phyloP scores from a whole-genome alignment of 2,888 invertebrate genomes.

The Chesias legatella region DNA sequence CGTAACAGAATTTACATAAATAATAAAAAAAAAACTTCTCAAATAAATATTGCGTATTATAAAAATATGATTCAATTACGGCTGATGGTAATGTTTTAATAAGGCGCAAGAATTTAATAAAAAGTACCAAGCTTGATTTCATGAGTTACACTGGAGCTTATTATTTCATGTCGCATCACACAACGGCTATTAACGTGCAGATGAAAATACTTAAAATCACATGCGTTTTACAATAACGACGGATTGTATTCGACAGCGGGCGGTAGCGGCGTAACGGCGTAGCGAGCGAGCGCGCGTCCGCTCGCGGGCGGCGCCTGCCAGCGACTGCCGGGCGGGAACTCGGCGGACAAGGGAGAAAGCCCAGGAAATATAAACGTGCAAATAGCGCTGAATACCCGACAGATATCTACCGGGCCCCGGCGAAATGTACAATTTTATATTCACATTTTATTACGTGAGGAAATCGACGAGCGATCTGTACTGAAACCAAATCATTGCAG shows the following conservation, averaged over 20 bases:
- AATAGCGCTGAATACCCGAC: constrained; percentile 10
- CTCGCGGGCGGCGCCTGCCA: constrained; percentile 40
- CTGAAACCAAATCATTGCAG: too few relatives aligned
- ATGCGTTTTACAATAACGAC: too few relatives aligned
- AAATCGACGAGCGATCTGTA: background rate
- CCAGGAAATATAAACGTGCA: constrained; percentile 23
- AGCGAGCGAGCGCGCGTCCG: constrained; percentile 34
- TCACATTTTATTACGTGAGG: constrained; percentile 1
- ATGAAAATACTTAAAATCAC: background rate
- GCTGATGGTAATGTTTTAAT: too few relatives aligned
- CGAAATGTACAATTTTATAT: constrained; percentile 1
- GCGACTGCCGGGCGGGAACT: constrained; percentile 25
- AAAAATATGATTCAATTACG: too few relatives aligned
- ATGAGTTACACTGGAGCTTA: too few relatives aligned
- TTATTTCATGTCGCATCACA: background rate
- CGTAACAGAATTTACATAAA: too few relatives aligned
- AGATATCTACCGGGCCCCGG: background rate
- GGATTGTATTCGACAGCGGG: too few relatives aligned
- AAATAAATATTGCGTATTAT: too few relatives aligned
- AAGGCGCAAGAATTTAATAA: too few relatives aligned
- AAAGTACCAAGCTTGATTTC: too few relatives aligned
- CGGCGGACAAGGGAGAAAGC: constrained; percentile 5
- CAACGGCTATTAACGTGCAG: constrained; percentile 4
- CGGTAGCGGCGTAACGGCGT: constrained; percentile 5
- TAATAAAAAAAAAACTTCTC: too few relatives aligned